phyloP scores from a whole-genome alignment of 2,797 vertebrate species.

The Cottoperca gobio region DNA sequence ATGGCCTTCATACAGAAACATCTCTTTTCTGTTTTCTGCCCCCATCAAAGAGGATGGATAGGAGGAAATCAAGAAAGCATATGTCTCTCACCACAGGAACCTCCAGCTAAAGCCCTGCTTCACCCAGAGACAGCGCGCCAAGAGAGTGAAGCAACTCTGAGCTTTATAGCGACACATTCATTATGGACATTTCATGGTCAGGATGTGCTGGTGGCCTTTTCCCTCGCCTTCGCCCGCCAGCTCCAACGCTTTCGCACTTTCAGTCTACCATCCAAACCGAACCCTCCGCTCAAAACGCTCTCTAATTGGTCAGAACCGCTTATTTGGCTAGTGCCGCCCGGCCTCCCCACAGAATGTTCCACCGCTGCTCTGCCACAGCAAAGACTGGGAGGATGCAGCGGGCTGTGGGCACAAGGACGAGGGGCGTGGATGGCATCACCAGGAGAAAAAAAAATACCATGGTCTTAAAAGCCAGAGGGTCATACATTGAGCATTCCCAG shows the following conservation, averaged over 20 bases:
- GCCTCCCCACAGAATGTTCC: slow-evolving; percentile 70
- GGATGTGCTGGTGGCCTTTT: slow-evolving; percentile 44
- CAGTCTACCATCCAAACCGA: slow-evolving; percentile 49
- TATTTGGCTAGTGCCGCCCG: slow-evolving; percentile 62
- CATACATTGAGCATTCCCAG: slow-evolving; percentile 43
- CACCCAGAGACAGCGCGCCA: slow-evolving; percentile 30
- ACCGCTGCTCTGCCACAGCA: slow-evolving; percentile 67
- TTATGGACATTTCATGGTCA: slow-evolving; percentile 43
- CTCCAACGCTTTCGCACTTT: slow-evolving; percentile 57
- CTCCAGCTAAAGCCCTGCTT: slow-evolving; percentile 38
- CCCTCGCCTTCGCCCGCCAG: slow-evolving; percentile 4
- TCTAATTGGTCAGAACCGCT: slow-evolving; percentile 76
- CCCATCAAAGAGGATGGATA: slow-evolving; percentile 53
- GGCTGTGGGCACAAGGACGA: slow-evolving; percentile 53
- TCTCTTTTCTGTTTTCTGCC: slow-evolving; percentile 52
- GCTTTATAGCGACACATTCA: slow-evolving; percentile 47
- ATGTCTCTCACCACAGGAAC: slow-evolving; percentile 48
- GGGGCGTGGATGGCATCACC: slow-evolving; percentile 44
- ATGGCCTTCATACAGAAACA: slow-evolving; percentile 55
- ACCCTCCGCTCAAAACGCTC: slow-evolving; percentile 50
- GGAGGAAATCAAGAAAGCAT: slow-evolving; percentile 63
- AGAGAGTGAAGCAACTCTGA: slow-evolving; percentile 32
- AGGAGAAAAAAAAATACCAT: slow-evolving; percentile 32
- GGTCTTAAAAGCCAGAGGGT: slow-evolving; percentile 51
- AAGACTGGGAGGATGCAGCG: slow-evolving; percentile 66